Evolutionary conservation across 2,888 invertebrate genomes (phyloP).

Genomic region (Ramazzottius varieornatus): DNA sequence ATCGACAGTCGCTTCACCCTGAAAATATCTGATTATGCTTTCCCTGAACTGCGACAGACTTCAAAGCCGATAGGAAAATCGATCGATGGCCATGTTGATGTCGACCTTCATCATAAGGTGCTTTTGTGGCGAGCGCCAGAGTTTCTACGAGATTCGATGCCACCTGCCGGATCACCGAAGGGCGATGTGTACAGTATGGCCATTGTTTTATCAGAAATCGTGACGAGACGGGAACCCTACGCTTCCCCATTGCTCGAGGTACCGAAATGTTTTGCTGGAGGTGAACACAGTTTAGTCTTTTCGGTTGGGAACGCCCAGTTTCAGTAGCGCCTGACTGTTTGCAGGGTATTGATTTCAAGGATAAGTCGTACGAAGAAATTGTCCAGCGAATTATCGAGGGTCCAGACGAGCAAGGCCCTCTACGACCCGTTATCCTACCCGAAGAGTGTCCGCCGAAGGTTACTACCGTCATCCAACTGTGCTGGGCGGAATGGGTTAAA

Average conservation of each 20-base stretch:
- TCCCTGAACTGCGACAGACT: not conserved
- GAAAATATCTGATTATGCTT: not conserved
- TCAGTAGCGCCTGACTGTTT: too few relatives aligned
- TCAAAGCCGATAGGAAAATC: not conserved
- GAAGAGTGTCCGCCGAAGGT: not conserved
- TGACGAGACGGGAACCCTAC: not conserved
- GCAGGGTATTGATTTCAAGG: too few relatives aligned
- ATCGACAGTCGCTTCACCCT: slow-evolving; percentile 2
- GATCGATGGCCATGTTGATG: not conserved
- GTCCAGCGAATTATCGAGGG: not conserved
- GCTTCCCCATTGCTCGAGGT: too few relatives aligned
- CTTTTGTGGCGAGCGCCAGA: slow-evolving; percentile 4
- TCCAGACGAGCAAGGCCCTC: not conserved
- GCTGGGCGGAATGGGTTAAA: not conserved
- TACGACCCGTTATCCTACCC: not conserved
- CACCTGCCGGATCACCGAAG: not conserved
- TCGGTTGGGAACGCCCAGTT: too few relatives aligned
- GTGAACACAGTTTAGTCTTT: too few relatives aligned
- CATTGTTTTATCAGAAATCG: slow-evolving; percentile 1
- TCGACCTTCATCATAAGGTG: not conserved
- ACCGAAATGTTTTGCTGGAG: too few relatives aligned
- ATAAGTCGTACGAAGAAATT: not conserved
- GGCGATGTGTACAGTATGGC: slow-evolving; percentile 3
- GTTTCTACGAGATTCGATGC: not conserved
- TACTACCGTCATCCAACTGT: not conserved